Evolutionary conservation across 2,797 vertebrate species (phyloP), one percentile per base, ranked within the genome.

Genomic region (Siniperca scherzeri): DNA sequence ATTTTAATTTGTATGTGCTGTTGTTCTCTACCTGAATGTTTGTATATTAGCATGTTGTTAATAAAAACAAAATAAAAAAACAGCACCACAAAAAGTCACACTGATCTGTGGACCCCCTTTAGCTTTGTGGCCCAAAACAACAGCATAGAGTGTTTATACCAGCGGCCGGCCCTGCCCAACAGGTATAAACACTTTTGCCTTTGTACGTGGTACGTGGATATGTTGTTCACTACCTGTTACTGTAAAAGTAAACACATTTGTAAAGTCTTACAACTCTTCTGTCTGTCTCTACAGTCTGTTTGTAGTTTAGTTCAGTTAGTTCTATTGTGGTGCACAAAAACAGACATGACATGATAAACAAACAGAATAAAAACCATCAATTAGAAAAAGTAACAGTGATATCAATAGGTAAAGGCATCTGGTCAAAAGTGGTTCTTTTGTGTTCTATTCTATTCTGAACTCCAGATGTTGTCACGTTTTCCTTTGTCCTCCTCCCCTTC

Each of bases 391-490:
- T 56, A 61, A 25, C 50, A 74, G 16, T 56, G 9, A 59, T 30
- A 48, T 16, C 27, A 70, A 53, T 70, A 27, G 27, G 40, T 52
- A 38, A 65, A 40, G 13, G 1, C 79, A 71, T n/a, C 64, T 74
- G 59, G 42, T 8, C 30, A 56, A n/a, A 82, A 38, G 25, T 65
- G 25, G 9, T 74, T 82, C 17, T 44, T 1, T 27, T 27, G 13
- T 50, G 10, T 64, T 70, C 5, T 66, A 2, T 52, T 56, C 57
- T 33, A 13, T 56, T 53, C 60, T 74, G n/a, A 9, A n/a, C 62
- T 72, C 68, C 71, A 87, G 67, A 80, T 83, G 67, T 78, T 65
- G 57, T 81, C 21, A 6, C 44, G 13, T 44, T 33, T 10, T 57
- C 42, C 22, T 44, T 42, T n/a, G n/a, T 66, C 69, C 14, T n/a